Evolutionary conservation across 1,140 invertebrate species (phyloP), one percentile per base, ranked within the genome.

Genomic region (Pogonomyrmex californicus): DNA sequence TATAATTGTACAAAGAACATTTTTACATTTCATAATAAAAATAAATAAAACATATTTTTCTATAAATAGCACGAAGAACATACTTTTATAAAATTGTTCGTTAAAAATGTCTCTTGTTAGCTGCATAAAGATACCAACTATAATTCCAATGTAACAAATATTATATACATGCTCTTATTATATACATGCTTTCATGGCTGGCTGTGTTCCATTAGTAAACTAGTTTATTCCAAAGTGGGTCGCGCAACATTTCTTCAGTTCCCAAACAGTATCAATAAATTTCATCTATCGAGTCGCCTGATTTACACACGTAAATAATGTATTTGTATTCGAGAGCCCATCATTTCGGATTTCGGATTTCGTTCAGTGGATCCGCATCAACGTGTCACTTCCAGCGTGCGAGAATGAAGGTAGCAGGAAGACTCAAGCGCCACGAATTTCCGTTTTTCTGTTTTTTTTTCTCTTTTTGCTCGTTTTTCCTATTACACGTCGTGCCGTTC

Each of bases 261-360:
- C 23, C 4, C 23, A 30, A 78, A 86, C 70, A 86, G 51, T 14
- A 56, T 47, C 88, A 44, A 91, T 91, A 91, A 89, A 90, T 91
- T 62, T 56, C 66, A 5, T 63, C 51, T 88, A 91, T 91, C 91
- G 60, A 63, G 44, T 33, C 33, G 4, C 23, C 12, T 51, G 71
- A 91, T 91, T 86, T 91, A 75, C 82, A 89, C 54, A 49, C 49
- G 85, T 41, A 12, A 23, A n/a, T 12, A 51, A 44, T 23, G 23
- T 23, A 71, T n/a, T 33, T 51, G 54, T 63, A 73, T 41, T 47
- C n/a, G 47, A 41, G 17, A 78, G 68, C 68, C 79, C 82, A 36
- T 58, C 85, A 66, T 70, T 78, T 23, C 23, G 23, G 23, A 60
- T 88, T 73, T 90, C 90, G 70, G 86, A 88, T 91, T 92, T 90